Percentiles rank a stretch among this genome's conserved stretches.
These are phyloP conservation scores for Corydoras sp. DNA, from an alignment of 2,113 vertebrate genomes.

Conservation along the genomic window DNA sequence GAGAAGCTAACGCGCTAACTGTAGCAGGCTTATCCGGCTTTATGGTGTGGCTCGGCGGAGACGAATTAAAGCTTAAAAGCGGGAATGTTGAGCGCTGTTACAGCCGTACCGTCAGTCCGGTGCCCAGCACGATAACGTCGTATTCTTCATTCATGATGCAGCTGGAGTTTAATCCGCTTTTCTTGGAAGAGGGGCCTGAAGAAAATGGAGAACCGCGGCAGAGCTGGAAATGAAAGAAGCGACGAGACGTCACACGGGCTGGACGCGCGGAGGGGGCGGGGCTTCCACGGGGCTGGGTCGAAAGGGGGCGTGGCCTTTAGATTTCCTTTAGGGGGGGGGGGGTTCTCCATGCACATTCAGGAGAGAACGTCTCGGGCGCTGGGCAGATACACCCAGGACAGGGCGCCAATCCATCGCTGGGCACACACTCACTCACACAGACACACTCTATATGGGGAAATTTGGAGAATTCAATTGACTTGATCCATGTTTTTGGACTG, in stretches of 20 bases:
- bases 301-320: neutral
- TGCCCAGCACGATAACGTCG: slow-evolving; percentile 95
- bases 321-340: no score
- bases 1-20: slow-evolving; percentile 2
- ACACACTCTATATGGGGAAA: no score
- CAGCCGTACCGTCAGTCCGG: slow-evolving; percentile 35
- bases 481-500: no score
- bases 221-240: slow-evolving; percentile 54
- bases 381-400: no score
- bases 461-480: no score
- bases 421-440: no score
- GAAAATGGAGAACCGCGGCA: slow-evolving; percentile 66
- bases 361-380: no score
- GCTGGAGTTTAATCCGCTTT: slow-evolving; percentile 43
- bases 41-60: neutral
- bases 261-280: slow-evolving; percentile 46
- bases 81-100: no score
- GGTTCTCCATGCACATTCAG: no score
- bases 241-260: slow-evolving; percentile 50
- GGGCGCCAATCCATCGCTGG: no score
- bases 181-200: slow-evolving; percentile 47
- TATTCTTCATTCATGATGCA: slow-evolving; percentile 93
- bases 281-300: neutral
- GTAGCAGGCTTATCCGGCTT: slow-evolving; percentile 10
- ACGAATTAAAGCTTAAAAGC: neutral